Percentiles rank a stretch among this genome's conserved stretches.
Conservation (phyloP, 2,888 invertebrate species). For the Palloptera scutellata region DNA sequence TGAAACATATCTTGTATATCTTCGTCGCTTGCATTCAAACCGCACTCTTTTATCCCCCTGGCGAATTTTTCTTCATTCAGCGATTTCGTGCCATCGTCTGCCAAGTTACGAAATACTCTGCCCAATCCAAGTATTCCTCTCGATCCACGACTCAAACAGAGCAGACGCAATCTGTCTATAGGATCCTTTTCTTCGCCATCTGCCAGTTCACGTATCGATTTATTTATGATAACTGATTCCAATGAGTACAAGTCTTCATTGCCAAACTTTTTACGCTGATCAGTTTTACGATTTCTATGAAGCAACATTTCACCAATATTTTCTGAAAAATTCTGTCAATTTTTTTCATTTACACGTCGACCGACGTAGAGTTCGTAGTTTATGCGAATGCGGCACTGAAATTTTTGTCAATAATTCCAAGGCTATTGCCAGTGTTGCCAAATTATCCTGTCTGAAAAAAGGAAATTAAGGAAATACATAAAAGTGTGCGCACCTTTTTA, state of each 20-base stretch:
- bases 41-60: conserved; percentile 81
- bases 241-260: conserved; percentile 64
- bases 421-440: too few relatives aligned
- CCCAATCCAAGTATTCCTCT: conserved; percentile 88
- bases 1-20: conserved; percentile 60
- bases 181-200: conserved; percentile 73
- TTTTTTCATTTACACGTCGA: too few relatives aligned
- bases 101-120: conserved; percentile 87
- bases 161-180: conserved; percentile 80
- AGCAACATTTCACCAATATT: too few relatives aligned
- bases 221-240: conserved; percentile 82
- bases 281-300: too few relatives aligned
- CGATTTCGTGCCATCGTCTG: conserved; percentile 88
- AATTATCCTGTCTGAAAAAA: too few relatives aligned
- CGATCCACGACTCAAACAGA: conserved; percentile 86
- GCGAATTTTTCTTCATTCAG: conserved; percentile 84
- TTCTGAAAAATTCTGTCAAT: too few relatives aligned
- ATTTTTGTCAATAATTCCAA: too few relatives aligned
- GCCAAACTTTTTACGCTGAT: too few relatives aligned
- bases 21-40: conserved; percentile 72
- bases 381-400: too few relatives aligned
- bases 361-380: too few relatives aligned
- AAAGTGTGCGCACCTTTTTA: too few relatives aligned
- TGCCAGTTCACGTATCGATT: conserved; percentile 74
- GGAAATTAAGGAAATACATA: too few relatives aligned